Percentiles rank a stretch among this genome's conserved stretches.
Evolutionary conservation across 92 coral and sea anemone genomes (phyloP).

Genomic region (Chrysogorgia sp.): DNA sequence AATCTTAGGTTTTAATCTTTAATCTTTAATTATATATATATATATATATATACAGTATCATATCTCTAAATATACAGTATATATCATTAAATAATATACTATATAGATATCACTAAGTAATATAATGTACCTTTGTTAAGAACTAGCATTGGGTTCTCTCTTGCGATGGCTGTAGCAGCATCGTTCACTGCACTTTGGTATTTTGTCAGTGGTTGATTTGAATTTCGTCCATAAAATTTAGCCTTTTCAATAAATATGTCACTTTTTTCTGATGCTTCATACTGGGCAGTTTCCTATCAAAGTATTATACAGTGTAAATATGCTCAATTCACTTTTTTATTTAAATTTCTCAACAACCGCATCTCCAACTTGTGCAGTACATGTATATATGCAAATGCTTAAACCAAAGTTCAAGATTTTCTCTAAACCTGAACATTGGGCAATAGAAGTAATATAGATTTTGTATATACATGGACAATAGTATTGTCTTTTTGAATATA

Average conservation of each 20-base stretch:
- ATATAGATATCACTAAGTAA: slow-evolving; percentile 3
- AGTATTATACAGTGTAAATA: slow-evolving; percentile 4
- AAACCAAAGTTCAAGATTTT: background rate
- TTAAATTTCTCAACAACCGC: slow-evolving; percentile 7
- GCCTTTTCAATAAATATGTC: slow-evolving; percentile 16
- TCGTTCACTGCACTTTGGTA: slow-evolving; percentile 14
- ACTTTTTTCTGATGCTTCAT: slow-evolving; percentile 16
- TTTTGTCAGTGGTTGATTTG: slow-evolving; percentile 14
- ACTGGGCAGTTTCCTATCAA: slow-evolving; percentile 29
- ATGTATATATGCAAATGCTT: slow-evolving; percentile 5
- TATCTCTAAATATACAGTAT: background rate
- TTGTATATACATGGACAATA: background rate
- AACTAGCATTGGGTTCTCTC: slow-evolving; percentile 12
- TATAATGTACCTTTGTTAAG: slow-evolving; percentile 30
- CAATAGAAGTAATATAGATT: background rate
- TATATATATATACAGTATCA: no score
- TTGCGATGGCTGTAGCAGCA: slow-evolving; percentile 12
- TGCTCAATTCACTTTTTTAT: background rate
- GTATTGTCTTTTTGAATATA: no score
- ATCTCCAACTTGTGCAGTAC: slow-evolving; percentile 1
- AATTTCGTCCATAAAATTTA: slow-evolving; percentile 15
- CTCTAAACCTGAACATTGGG: slow-evolving; percentile 13
- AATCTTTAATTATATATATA: no score
- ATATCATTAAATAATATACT: background rate
- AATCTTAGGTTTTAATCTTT: no score